phyloP scores from a whole-genome alignment of 1,140 invertebrate species.

The Dendrolimus kikuchii region DNA sequence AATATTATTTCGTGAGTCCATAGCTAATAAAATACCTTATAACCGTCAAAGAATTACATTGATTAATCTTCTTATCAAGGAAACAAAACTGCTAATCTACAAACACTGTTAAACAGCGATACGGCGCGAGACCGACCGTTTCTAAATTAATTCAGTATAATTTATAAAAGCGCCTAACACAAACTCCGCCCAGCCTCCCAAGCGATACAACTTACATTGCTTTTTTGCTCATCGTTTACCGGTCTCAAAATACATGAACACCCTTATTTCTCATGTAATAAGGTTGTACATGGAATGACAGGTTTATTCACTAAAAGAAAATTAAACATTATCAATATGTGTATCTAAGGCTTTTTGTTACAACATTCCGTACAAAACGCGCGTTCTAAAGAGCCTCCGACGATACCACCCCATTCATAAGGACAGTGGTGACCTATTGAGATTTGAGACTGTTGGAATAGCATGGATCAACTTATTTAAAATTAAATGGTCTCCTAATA shows the following conservation, averaged over 20 bases:
- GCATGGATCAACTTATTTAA: slow-evolving; percentile 28
- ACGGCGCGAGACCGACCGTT: slow-evolving; percentile 46
- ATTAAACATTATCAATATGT: slow-evolving; percentile 46
- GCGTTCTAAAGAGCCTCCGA: slow-evolving; percentile 67
- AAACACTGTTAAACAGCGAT: slow-evolving; percentile 41
- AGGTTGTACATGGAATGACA: slow-evolving; percentile 19
- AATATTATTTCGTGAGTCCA: too few relatives aligned
- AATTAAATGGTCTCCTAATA: too few relatives aligned
- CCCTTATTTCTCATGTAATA: slow-evolving; percentile 19
- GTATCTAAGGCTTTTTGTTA: slow-evolving; percentile 69
- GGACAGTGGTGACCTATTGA: slow-evolving; percentile 68
- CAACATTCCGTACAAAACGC: slow-evolving; percentile 69
- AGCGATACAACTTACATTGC: slow-evolving; percentile 47
- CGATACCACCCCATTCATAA: slow-evolving; percentile 70
- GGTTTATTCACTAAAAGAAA: slow-evolving; percentile 18
- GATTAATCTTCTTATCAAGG: slow-evolving; percentile 23
- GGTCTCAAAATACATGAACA: slow-evolving; percentile 5
- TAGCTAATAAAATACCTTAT: too few relatives aligned
- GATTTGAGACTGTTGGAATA: slow-evolving; percentile 40
- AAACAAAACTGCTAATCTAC: slow-evolving; percentile 22
- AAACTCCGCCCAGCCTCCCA: slow-evolving; percentile 60
- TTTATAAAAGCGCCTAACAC: slow-evolving; percentile 67
- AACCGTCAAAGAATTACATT: background rate
- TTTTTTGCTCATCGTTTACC: slow-evolving; percentile 44
- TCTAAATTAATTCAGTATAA: slow-evolving; percentile 68